Percentiles rank a stretch among this genome's conserved stretches.
phyloP scores from a whole-genome alignment of 1,140 invertebrate species.

The Periplaneta americana region DNA sequence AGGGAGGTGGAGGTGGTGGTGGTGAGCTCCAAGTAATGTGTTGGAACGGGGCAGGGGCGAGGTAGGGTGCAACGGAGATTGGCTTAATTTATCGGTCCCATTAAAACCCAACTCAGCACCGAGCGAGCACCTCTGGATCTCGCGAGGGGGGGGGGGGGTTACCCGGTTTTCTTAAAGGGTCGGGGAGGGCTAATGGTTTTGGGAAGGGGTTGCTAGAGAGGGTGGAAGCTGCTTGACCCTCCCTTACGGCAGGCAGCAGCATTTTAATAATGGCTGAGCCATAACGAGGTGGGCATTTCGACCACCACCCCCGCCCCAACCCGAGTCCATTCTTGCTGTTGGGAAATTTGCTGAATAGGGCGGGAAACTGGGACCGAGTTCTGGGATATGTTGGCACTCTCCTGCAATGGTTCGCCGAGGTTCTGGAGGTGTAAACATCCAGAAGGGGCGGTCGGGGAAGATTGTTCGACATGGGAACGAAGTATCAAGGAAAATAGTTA shows the following conservation, averaged over 20 bases:
- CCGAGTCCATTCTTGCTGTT: neutral
- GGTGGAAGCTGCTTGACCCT: neutral
- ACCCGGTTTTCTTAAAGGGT: conserved; percentile 4
- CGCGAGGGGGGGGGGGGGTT: conserved; percentile 1
- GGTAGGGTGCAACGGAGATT: conserved; percentile 7
- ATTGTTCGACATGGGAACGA: neutral
- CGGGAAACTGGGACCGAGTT: neutral
- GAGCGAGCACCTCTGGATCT: conserved; percentile 13
- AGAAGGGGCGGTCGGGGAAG: neutral
- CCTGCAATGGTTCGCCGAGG: neutral
- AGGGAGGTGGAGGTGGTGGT: conserved; percentile 9
- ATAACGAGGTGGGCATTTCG: conserved; percentile 3
- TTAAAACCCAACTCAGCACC: conserved; percentile 21
- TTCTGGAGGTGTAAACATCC: neutral
- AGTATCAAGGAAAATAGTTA: neutral
- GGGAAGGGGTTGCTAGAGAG: neutral
- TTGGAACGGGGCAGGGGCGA: conserved; percentile 9
- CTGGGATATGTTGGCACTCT: neutral
- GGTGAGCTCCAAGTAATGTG: conserved; percentile 10
- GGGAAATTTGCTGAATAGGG: neutral
- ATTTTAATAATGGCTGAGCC: conserved; percentile 14
- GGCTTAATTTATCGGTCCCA: conserved; percentile 22
- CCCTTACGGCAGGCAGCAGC: neutral
- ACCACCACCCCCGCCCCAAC: neutral
- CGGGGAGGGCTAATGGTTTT: conserved; percentile 11